These are phyloP conservation scores for Cnemophilus loriae DNA, from an alignment of 2,113 vertebrate genomes.

Conservation along the genomic window DNA sequence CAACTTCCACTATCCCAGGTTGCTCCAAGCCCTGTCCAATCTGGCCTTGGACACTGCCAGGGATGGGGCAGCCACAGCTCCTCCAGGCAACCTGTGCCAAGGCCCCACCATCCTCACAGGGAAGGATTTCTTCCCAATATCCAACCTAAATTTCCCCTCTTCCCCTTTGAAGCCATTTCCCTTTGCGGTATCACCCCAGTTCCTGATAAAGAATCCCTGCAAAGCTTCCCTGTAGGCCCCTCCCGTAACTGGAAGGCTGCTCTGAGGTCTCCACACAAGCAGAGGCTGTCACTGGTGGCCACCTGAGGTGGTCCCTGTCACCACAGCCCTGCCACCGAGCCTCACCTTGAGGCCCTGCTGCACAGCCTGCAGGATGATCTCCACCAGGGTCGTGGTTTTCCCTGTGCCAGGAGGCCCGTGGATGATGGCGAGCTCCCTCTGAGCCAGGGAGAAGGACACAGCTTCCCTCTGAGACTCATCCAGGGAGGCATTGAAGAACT, in stretches of 20 bases:
- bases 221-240: neutral
- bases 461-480: conserved; percentile 90
- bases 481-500: conserved; percentile 78
- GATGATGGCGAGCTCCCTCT: conserved; percentile 91
- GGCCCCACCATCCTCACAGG: rapidly evolving
- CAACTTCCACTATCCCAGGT: rapidly evolving
- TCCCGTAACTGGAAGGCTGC: neutral
- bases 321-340: neutral
- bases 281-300: neutral
- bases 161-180: neutral
- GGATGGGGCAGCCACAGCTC: neutral
- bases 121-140: neutral
- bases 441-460: conserved; percentile 83
- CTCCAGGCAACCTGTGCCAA: neutral
- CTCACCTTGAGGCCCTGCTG: conserved; percentile 86
- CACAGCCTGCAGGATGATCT: conserved; percentile 88
- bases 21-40: rapidly evolving
- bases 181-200: neutral
- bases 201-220: neutral
- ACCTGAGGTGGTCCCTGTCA: neutral
- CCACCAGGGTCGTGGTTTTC: conserved; percentile 93
- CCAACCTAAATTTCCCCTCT: neutral
- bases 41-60: neutral
- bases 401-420: conserved; percentile 95
- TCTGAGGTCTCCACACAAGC: neutral